phyloP scores from a whole-genome alignment of 2,113 vertebrate genomes.

The Apistogramma diplotaenia region DNA sequence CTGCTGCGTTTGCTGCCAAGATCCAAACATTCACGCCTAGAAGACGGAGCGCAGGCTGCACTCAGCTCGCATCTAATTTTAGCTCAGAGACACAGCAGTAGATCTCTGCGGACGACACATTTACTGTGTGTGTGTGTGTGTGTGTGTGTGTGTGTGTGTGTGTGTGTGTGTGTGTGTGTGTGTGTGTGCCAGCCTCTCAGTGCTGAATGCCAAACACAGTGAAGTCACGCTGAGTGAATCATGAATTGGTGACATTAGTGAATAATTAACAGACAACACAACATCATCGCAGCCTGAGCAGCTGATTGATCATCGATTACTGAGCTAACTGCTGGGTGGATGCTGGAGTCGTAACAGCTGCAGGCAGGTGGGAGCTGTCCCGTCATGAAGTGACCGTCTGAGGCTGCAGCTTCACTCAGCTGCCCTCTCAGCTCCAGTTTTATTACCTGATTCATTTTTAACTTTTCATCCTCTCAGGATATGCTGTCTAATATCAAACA shows the following conservation, averaged over 20 bases:
- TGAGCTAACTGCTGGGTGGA: neutral
- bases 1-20: neutral
- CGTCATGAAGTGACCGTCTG: neutral
- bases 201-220: neutral
- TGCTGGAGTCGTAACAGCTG: neutral
- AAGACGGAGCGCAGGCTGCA: neutral
- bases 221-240: neutral
- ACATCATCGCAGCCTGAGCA: neutral
- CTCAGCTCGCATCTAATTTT: neutral
- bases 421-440: neutral
- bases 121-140: neutral
- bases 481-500: neutral
- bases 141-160: neutral
- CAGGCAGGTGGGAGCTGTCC: neutral
- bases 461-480: neutral
- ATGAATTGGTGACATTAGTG: neutral
- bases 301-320: neutral
- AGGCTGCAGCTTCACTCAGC: neutral
- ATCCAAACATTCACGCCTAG: neutral
- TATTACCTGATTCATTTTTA: neutral
- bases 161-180: neutral
- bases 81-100: neutral
- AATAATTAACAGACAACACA: constrained; percentile 6
- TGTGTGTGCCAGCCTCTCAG: neutral
- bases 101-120: neutral